Conservation (phyloP, 30 jellyfish, hydroid and myxozoan species). For the Aurelia aurita region DNA sequence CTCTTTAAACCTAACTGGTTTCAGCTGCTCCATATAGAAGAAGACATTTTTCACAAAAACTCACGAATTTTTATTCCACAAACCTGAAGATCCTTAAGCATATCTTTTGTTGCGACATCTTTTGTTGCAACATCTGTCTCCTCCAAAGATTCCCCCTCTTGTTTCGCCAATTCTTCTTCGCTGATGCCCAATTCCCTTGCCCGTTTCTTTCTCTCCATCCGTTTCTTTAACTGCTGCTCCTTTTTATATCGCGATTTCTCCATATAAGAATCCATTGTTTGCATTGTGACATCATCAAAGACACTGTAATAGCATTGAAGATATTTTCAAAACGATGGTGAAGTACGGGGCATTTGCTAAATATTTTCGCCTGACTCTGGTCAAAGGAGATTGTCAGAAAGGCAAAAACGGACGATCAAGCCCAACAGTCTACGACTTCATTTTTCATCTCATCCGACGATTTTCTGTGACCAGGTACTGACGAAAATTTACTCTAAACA, state of each 20-base stretch:
- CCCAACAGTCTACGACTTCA: too few species aligned
- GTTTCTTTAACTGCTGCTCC: slow-evolving; percentile 72
- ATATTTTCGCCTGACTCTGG: too few species aligned
- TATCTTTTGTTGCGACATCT: slow-evolving; percentile 48
- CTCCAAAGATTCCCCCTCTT: slow-evolving; percentile 63
- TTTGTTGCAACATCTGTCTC: slow-evolving; percentile 68
- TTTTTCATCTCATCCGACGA: too few species aligned
- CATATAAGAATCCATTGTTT: slow-evolving; percentile 66
- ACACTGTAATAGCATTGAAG: background rate
- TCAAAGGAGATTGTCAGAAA: too few species aligned
- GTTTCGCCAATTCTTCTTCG: slow-evolving; percentile 73
- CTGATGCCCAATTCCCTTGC: slow-evolving; percentile 77
- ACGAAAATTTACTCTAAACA: too few species aligned
- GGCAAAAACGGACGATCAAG: too few species aligned
- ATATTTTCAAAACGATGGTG: too few species aligned
- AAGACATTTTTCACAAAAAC: too few species aligned
- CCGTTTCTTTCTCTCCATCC: slow-evolving; percentile 75
- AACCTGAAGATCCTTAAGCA: slow-evolving; percentile 77
- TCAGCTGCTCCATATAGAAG: too few species aligned
- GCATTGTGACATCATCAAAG: slow-evolving; percentile 52
- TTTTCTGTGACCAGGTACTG: too few species aligned
- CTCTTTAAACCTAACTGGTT: too few species aligned
- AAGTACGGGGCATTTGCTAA: too few species aligned
- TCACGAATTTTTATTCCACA: background rate
- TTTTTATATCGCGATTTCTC: slow-evolving; percentile 69